phyloP scores from a whole-genome alignment of 2,888 invertebrate genomes.

The Heliconius sara region DNA sequence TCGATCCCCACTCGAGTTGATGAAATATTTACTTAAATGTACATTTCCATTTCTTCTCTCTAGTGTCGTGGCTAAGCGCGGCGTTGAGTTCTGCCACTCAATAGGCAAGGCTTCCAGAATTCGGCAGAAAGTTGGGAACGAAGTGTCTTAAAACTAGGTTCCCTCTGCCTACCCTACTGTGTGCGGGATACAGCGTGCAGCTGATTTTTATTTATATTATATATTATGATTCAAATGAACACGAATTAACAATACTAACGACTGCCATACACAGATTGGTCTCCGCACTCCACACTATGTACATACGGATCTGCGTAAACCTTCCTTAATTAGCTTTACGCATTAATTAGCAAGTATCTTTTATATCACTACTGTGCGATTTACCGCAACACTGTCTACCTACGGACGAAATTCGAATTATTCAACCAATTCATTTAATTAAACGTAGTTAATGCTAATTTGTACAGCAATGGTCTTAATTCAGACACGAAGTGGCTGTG shows the following conservation, averaged over 20 bases:
- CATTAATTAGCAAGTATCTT: constrained; percentile 30
- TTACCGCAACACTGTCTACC: constrained; percentile 21
- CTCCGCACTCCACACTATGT: background rate
- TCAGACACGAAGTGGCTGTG: constrained; percentile 15
- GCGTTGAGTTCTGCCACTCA: too few relatives aligned
- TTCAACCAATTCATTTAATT: constrained; percentile 31
- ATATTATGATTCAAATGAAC: constrained; percentile 35
- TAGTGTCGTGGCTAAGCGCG: too few relatives aligned
- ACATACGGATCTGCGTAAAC: constrained; percentile 20
- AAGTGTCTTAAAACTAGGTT: too few relatives aligned
- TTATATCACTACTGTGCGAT: constrained; percentile 22
- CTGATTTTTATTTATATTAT: too few relatives aligned
- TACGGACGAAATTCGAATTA: constrained; percentile 20
- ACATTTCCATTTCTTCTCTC: too few relatives aligned
- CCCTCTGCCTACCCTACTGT: too few relatives aligned
- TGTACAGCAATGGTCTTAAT: constrained; percentile 25
- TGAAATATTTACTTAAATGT: too few relatives aligned
- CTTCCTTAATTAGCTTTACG: constrained; percentile 26
- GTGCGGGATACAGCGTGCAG: too few relatives aligned
- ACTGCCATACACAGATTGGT: constrained; percentile 14
- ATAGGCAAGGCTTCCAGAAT: too few relatives aligned
- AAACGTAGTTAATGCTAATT: constrained; percentile 27
- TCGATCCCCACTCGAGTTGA: too few relatives aligned
- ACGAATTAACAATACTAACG: constrained; percentile 17
- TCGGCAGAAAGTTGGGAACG: too few relatives aligned